Conservation (phyloP, 2,797 vertebrate species). For the Bryconaethiops microstoma region DNA sequence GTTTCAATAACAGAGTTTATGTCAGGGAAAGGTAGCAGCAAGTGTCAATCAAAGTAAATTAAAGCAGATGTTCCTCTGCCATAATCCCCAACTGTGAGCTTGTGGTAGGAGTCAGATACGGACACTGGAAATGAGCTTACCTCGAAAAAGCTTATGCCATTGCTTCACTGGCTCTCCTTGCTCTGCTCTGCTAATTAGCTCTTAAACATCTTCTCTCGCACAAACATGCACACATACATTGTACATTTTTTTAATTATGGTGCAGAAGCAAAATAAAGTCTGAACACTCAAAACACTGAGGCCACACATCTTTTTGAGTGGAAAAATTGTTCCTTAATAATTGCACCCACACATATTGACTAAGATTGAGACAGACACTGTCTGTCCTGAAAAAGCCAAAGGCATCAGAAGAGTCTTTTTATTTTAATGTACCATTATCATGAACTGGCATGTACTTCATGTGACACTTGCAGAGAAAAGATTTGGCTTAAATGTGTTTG, state of each 20-base stretch:
- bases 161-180: neutral
- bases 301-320: neutral
- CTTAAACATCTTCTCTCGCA: neutral
- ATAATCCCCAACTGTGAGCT: neutral
- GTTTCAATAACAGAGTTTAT: neutral
- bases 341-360: neutral
- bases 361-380: neutral
- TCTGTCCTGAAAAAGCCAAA: neutral
- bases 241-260: neutral
- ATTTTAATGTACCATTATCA: neutral
- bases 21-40: slow-evolving; percentile 9
- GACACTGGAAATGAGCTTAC: slow-evolving; percentile 11
- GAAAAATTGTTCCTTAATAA: neutral
- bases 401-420: neutral
- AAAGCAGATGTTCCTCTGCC: neutral
- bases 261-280: neutral
- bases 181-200: slow-evolving; percentile 38
- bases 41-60: slow-evolving; percentile 9
- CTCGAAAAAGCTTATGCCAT: neutral
- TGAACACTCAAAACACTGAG: neutral
- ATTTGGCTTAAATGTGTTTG: no score
- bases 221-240: neutral
- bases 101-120: slow-evolving; percentile 1
- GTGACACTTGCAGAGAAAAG: neutral
- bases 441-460: neutral